Evolutionary conservation across 2,888 invertebrate genomes (phyloP), one percentile per base, ranked within the genome.

Genomic region (Urechis unicinctus): DNA sequence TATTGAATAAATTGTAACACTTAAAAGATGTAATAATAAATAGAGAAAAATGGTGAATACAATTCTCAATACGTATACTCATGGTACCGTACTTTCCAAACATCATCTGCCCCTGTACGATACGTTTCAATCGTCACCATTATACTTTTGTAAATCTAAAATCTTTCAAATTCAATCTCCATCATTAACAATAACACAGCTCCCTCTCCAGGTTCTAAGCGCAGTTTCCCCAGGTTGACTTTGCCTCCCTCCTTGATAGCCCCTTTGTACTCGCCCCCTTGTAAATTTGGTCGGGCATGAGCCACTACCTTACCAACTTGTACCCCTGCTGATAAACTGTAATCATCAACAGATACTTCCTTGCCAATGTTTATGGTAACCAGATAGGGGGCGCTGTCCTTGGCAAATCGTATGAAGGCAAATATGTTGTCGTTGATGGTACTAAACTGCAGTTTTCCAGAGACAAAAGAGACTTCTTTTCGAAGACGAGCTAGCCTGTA

Each of bases 351-450:
- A n/a, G 61, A 60, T 13, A 57, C 50, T 21, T 44, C 60, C 1
- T 56, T 52, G 4, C 69, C 72, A 52, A 74, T 67, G 60, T 74
- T 74, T 6, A 74, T 60, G 1, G 68, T 68, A 9, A 74, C 67
- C 9, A 74, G 59, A 55, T 71, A 74, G 1, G 61, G 55, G 3
- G 57, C 49, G 9, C 43, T 47, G 43, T 61, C 56, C 30, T 52
- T 56, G 36, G 57, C 46, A 25, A 55, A 64, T 21, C 64, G 42
- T 54, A 74, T 69, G 61, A 73, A 75, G 1, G 74, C 72, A 51
- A 73, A 65, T 1, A 74, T 60, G 30, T 65, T 58, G 5, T 66
- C 61, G 48, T 68, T 68, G 17, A 61, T 60, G 3, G 67, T 26
- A 1, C 66, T 60, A 5, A 52, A 59, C 52, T 63, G 52, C 41